Evolutionary conservation across 2,888 invertebrate species (phyloP).

Genomic region (Helleia helle): DNA sequence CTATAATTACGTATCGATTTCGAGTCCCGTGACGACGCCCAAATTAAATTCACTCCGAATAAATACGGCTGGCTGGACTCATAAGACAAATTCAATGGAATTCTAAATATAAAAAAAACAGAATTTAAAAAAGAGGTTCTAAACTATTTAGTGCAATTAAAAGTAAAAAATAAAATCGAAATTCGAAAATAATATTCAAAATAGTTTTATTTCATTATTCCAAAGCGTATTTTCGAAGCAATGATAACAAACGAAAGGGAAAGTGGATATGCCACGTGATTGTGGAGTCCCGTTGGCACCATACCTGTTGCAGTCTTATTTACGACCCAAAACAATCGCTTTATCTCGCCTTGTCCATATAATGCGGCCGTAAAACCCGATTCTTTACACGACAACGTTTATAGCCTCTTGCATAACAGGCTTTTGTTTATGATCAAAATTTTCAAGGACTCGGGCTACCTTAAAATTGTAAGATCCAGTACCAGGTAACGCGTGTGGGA

Average conservation of each 20-base stretch:
- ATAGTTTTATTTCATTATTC: constrained; percentile 26
- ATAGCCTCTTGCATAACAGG: constrained; percentile 63
- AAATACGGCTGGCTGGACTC: constrained; percentile 1
- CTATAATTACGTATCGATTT: constrained; percentile 71
- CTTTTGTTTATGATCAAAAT: constrained; percentile 71
- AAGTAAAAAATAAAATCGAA: not conserved
- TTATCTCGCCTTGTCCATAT: constrained; percentile 66
- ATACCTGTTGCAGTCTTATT: constrained; percentile 73
- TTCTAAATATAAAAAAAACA: not conserved
- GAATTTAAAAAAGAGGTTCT: not conserved
- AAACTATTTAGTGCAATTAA: not conserved
- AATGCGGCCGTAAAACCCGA: constrained; percentile 66
- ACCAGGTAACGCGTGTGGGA: constrained; percentile 29
- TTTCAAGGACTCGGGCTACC: constrained; percentile 56
- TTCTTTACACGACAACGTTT: constrained; percentile 51
- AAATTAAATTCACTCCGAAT: constrained; percentile 53
- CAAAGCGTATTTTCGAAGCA: constrained; percentile 23
- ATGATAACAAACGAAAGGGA: constrained; percentile 64
- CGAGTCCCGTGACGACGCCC: constrained; percentile 53
- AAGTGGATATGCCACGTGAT: constrained; percentile 56
- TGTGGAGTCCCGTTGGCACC: constrained; percentile 60
- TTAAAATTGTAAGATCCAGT: constrained; percentile 37
- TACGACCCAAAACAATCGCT: constrained; percentile 73
- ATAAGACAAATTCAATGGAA: not conserved
- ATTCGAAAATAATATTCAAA: constrained; percentile 28